Base-by-base conservation (phyloP, 2,888 invertebrate species). In the Pediacus dermestoides region DNA sequence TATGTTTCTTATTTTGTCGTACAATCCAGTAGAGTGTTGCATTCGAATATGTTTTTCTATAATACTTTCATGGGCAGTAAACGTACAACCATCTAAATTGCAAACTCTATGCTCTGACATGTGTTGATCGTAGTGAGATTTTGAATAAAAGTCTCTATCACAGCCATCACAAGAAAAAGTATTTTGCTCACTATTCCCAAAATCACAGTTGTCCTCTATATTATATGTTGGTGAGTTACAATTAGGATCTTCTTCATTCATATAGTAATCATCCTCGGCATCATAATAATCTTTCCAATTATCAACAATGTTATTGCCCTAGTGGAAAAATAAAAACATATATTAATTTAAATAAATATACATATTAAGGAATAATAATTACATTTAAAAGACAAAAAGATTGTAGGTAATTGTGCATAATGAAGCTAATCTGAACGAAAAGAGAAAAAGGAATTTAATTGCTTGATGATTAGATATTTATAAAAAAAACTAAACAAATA, bases 1-100 rank as follows among this genome's bases (percentile, higher is more conserved):
- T 3, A 85, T 59, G 50, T 82, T 81, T 50, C 81, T 79, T 43
- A 93, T 83, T 66, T 81, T 82, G 34, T 84, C 78, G 58, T 84
- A 93, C 10, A 92, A 67, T 0, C 91, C 92, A n/a, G 84, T 80
- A 3, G 77, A 75, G 67, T 94, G 93, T 69, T 91, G 88, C 75
- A 85, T 81, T 63, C 78, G 76, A 50, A 88, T 79, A 61, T 94
- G 94, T 52, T 81, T 81, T 42, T 83, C 81, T 8, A 94, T 79
- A 2, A 91, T 75, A 64, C 82, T 82, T 2, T 84, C 79, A 63
- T 88, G 85, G 2, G 88, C 90, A 39, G 80, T 72, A 70, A 88
- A 90, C 18, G 73, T 75, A 61, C 93, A 94, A 8, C 85, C 86
- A 55, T 87, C 87, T 34, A 85, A 77, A 33, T 82, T 83, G 62